Evolutionary conservation across 2,113 vertebrate genomes (phyloP).

Genomic region (Sander lucioperca): DNA sequence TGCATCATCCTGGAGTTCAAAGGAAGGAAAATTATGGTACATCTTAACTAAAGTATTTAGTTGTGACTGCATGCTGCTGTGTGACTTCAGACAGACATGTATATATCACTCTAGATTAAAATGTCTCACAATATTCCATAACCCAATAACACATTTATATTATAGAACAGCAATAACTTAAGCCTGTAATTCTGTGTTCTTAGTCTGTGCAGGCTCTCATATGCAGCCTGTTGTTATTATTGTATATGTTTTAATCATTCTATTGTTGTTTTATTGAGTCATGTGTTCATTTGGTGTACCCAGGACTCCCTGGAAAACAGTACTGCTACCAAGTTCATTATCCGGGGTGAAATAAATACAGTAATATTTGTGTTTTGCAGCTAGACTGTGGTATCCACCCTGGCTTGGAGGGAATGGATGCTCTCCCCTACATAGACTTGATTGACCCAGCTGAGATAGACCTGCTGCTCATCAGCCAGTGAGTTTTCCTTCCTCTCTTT

Average conservation of each 20-base stretch:
- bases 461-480: slow-evolving; percentile 98
- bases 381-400: slow-evolving; percentile 99
- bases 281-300: slow-evolving; percentile 1
- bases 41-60: background rate
- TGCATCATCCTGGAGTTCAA: slow-evolving; percentile 99
- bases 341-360: background rate
- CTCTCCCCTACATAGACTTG: slow-evolving; percentile 96
- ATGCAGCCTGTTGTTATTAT: background rate
- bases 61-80: background rate
- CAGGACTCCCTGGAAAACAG: background rate
- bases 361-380: slow-evolving; percentile 75
- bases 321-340: background rate
- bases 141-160: background rate
- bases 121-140: background rate
- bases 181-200: background rate
- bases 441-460: slow-evolving; percentile 99
- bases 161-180: background rate
- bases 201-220: background rate
- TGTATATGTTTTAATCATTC: background rate
- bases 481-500: slow-evolving; percentile 76
- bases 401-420: slow-evolving; percentile 98
- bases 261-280: background rate
- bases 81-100: background rate
- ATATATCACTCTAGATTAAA: background rate
- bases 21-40: slow-evolving; percentile 99